phyloP scores from a whole-genome alignment of 2,888 invertebrate genomes.

The Laspeyria flexula region DNA sequence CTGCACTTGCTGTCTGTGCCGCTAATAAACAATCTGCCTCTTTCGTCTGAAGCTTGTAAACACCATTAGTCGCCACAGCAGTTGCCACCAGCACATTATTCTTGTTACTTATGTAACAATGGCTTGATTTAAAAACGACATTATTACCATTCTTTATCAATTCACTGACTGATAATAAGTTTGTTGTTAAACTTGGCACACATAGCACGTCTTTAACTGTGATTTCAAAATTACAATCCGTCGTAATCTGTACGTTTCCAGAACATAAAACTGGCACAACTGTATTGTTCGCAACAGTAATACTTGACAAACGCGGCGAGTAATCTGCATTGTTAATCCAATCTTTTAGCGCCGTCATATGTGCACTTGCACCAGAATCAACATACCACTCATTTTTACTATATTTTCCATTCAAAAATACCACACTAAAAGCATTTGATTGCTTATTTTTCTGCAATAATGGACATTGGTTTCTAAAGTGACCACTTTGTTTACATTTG shows the following conservation, averaged over 20 bases:
- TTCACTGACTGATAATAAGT: constrained; percentile 34
- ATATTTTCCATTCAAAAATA: background rate
- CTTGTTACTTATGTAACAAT: constrained; percentile 19
- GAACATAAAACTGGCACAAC: constrained; percentile 25
- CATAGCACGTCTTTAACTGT: constrained; percentile 30
- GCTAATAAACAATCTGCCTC: background rate
- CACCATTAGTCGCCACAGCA: constrained; percentile 19
- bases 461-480: constrained; percentile 1
- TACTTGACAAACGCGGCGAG: constrained; percentile 5
- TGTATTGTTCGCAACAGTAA: constrained; percentile 28
- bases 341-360: constrained; percentile 8
- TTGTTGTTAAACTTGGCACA: constrained; percentile 33
- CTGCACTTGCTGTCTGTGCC: constrained; percentile 5
- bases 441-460: background rate
- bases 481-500: background rate
- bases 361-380: background rate
- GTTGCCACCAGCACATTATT: constrained; percentile 14
- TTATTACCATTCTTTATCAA: constrained; percentile 25
- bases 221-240: constrained; percentile 19
- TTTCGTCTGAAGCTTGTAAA: constrained; percentile 19
- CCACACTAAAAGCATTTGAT: background rate
- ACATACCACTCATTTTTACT: background rate
- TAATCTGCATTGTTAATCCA: constrained; percentile 9
- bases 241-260: constrained; percentile 27
- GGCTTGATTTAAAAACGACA: constrained; percentile 6